A percentile compares a stretch with the other conserved stretches of the same genome.
These are phyloP conservation scores for Todiramphus saurophagus DNA, from an alignment of 2,113 vertebrate species.

Conservation along the genomic window DNA sequence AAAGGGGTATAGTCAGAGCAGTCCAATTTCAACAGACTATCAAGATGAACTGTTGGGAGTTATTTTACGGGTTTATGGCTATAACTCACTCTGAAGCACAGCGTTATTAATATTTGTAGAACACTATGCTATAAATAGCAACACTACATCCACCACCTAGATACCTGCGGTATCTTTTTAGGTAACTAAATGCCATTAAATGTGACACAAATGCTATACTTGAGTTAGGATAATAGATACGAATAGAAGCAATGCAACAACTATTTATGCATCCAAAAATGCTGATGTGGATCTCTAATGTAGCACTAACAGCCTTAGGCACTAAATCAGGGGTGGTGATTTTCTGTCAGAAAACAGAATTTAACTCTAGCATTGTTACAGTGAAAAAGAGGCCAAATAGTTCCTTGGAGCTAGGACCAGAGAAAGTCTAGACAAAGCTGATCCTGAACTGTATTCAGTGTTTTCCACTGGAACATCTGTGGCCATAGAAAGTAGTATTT, in stretches of 20 bases:
- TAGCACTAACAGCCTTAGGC: neutral
- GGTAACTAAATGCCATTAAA: neutral
- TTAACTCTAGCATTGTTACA: neutral
- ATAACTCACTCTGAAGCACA: neutral
- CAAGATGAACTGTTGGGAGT: conserved; percentile 39
- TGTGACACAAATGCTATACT: neutral
- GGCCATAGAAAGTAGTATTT: conserved; percentile 40
- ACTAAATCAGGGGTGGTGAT: neutral
- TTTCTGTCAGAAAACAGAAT: neutral
- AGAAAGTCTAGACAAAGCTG: neutral
- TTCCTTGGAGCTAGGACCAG: neutral
- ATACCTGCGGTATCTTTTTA: neutral
- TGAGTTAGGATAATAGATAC: neutral
- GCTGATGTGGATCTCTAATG: neutral
- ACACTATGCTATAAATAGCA: conserved; percentile 17
- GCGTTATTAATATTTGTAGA: conserved; percentile 12
- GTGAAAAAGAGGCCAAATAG: neutral
- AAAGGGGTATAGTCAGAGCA: conserved; percentile 19
- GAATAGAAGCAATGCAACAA: neutral
- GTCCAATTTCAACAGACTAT: conserved; percentile 56
- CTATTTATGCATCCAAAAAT: neutral
- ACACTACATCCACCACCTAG: conserved; percentile 4
- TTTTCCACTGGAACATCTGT: conserved; percentile 27
- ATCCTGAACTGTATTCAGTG: neutral
- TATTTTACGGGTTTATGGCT: conserved; percentile 41